phyloP scores from a whole-genome alignment of 2,797 vertebrate species.

The Balearica regulorum region DNA sequence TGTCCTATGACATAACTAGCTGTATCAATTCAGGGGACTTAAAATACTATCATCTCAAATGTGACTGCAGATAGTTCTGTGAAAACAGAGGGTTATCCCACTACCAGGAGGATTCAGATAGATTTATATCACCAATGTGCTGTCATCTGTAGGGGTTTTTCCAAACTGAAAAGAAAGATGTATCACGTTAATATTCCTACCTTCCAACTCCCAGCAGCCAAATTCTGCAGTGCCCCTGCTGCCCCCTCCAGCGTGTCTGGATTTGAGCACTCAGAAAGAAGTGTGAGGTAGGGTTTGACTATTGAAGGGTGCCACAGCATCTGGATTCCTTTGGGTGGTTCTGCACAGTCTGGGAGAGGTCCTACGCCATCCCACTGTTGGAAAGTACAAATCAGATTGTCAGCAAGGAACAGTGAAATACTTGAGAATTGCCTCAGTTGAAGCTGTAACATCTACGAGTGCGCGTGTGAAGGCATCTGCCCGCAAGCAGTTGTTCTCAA shows the following conservation, averaged over 20 bases:
- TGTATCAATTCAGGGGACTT: background rate
- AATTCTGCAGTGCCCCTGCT: constrained; percentile 96
- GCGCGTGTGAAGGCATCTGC: background rate
- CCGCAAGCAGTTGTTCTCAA: background rate
- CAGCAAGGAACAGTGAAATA: background rate
- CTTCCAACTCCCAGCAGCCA: constrained; percentile 99
- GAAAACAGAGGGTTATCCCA: background rate
- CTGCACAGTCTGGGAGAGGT: constrained; percentile 92
- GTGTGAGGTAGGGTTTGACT: constrained; percentile 99
- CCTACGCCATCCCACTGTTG: constrained; percentile 96
- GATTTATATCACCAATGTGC: background rate
- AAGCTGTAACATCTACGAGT: background rate
- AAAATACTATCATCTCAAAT: background rate
- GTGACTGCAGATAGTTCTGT: background rate
- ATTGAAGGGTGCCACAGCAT: constrained; percentile 99
- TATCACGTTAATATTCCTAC: constrained; percentile 71
- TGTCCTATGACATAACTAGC: background rate
- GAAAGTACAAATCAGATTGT: constrained; percentile 54
- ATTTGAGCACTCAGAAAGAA: constrained; percentile 99
- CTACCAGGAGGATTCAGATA: background rate
- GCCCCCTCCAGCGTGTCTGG: constrained; percentile 98
- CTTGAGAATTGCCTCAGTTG: background rate
- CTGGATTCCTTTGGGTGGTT: constrained; percentile 97
- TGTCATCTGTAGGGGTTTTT: background rate
- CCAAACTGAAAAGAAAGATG: accelerated